Evolutionary conservation across 2,113 vertebrate genomes (phyloP), one percentile per base, ranked within the genome.

Genomic region (Oncorhynchus mykiss): DNA sequence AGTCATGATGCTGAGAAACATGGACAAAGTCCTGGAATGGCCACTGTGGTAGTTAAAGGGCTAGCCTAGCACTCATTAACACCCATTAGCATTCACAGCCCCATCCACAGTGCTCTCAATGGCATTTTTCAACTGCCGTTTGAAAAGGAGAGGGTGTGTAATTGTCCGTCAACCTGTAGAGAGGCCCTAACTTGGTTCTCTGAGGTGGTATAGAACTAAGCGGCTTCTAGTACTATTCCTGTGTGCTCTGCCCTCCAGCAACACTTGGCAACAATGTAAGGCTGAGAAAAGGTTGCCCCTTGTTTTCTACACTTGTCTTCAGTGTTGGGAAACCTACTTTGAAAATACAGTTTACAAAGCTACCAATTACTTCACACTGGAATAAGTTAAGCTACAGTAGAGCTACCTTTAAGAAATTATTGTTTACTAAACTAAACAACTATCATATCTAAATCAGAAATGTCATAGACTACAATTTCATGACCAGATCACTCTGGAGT

Each of bases 41-140:
- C 65, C 8, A 24, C 12, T 27, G 65, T 24, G 25, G 65, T 24
- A 3, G 65, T 22, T 62, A 45, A 39, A 51, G 49, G 49, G 51
- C 59, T 22, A 62, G 18, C 59, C 59, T 22, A 62, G 25, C 24
- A 67, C 2, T 45, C 39, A 11, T 8, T 13, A 66, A 66, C 48
- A 57, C 12, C 22, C 18, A 13, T 45, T 45, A 24, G 29, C 57
- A 73, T 73, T 73, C 57, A 73, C 4, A 27, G 57, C 71, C 64
- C 71, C 60, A 45, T 13, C 27, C n/a, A n/a, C 59, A 73, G 31
- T 57, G 31, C 14, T 18, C 49, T 27, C 25, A 72, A 51, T 29
- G 49, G 25, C 60, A 73, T 20, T 25, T 20, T 62, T 25, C 20
- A 51, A 14, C 59, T 24, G 51, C 67, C 4, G 16, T 14, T 5